Evolutionary conservation across 2,888 invertebrate genomes (phyloP), one percentile per base, ranked within the genome.

Genomic region (Brachynemurus nebulosus): DNA sequence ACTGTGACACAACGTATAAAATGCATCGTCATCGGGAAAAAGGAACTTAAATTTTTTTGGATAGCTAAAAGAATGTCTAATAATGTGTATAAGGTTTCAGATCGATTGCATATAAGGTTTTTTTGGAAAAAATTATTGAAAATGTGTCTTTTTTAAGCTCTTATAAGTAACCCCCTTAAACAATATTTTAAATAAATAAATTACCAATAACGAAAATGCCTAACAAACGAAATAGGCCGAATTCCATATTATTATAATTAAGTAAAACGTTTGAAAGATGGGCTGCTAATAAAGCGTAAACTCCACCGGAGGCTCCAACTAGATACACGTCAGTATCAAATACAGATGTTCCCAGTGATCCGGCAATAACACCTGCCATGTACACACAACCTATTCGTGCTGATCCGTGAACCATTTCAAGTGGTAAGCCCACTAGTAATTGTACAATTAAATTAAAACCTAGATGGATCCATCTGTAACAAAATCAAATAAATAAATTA

Each of bases 391-490:
- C 86, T 54, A 93, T 88, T 47, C 95, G 75, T 47, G 80, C 63
- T 23, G 90, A 90, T 20, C 93, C 95, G 66, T 96, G 96, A 37
- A 95, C 89, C 89, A 95, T 88, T 68, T 96, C 96, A 58, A 96
- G 68, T 4, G 95, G 92, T 52, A 93, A 70, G 35, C 95, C 95
- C 54, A 95, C 91, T 57, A 91, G 74, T 51, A 95, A 71, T 68
- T 96, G 95, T 45, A 95, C 89, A 54, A 89, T 77, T 57, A 95
- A 76, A 70, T 96, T 96, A 75, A 93, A 93, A 47, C 89, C 79
- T 56, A 96, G 72, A 66, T 96, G 95, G 54, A 93, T 78, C 91
- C 93, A 90, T 58, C 79, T 79, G 65, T 33, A 70, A 69, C 51
- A 12, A 20, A 27, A 27, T 14, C 14, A 5, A 30, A 27, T 17